Conservation (phyloP, 2,113 vertebrate species). For the Platichthys stellatus region DNA sequence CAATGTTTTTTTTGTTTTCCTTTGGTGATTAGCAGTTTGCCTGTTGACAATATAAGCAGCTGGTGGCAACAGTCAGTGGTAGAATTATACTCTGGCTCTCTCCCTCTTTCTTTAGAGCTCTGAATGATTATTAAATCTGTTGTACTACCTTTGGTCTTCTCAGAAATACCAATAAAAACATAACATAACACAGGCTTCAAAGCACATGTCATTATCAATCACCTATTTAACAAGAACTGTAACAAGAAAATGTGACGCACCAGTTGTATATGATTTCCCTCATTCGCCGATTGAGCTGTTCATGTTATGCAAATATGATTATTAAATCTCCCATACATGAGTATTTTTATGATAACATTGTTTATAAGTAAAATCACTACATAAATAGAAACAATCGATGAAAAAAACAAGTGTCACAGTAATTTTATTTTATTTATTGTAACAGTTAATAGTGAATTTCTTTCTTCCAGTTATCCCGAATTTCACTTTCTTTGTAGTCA, state of each 20-base stretch:
- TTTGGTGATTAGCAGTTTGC: conserved; percentile 77
- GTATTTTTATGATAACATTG: neutral
- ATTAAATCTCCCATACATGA: neutral
- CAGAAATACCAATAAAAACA: conserved; percentile 79
- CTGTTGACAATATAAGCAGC: conserved; percentile 69
- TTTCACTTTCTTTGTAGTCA: no score
- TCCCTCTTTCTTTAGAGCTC: conserved; percentile 75
- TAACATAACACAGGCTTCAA: conserved; percentile 61
- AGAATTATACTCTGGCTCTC: conserved; percentile 75
- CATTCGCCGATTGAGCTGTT: no score
- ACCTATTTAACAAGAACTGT: neutral
- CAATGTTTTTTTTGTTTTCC: conserved; percentile 61
- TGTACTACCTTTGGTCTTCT: conserved; percentile 78
- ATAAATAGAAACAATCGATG: no score
- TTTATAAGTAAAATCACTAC: no score
- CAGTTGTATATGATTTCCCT: no score
- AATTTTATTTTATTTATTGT: no score
- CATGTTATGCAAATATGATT: no score
- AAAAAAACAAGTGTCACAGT: no score
- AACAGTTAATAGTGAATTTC: no score
- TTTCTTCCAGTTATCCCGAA: no score
- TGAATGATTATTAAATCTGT: conserved; percentile 78
- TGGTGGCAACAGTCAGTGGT: conserved; percentile 67
- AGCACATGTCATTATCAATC: conserved; percentile 38
- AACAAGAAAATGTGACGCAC: neutral